Base-by-base conservation (phyloP, 1,140 invertebrate genomes). In the Drosophila ogumai region DNA sequence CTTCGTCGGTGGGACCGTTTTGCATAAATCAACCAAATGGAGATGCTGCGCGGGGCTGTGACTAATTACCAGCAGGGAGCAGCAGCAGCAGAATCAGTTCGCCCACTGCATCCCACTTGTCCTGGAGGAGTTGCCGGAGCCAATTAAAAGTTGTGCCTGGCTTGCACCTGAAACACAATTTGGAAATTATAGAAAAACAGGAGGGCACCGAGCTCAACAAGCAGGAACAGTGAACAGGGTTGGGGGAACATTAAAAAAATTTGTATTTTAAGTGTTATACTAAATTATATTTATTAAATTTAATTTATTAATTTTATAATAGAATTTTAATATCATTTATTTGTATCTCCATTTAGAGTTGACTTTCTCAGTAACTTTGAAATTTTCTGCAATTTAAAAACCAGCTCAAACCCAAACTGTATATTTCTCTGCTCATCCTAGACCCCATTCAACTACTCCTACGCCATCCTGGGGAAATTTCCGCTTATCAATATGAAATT, bases 11-110 rank as follows among this genome's bases (percentile, higher is more conserved):
- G 58, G 63, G 68, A 46, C 52, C 67, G 47, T 64, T 87, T 87
- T 76, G 63, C 79, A 88, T 87, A 88, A 87, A 87, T 88, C 82
- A 88, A 69, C 58, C 64, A 77, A 80, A 88, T 88, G 75, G 63
- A 56, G 68, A 64, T 44, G 59, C 66, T 49, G 28, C 55, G 40
- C 56, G 74, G 64, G 79, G 55, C 68, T 71, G 61, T 81, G 61
- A 86, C 82, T 86, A 86, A 86, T 86, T 86, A 86, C 67, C 77
- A 71, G 46, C 60, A 43, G 47, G 13, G n/a, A n/a, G n/a, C n/a
- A 44, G 43, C 7, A n/a, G 46, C 3, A 28, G 22, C 3, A 47
- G 46, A 15, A 31, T 2, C 67, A 49, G 38, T 12, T 19, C 40
- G 22, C 52, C 63, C 41, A 46, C 47, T 65, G 52, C 44, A 25